Evolutionary conservation across 1,140 invertebrate species (phyloP), one percentile per base, ranked within the genome.

Genomic region (Drosophila pachea): DNA sequence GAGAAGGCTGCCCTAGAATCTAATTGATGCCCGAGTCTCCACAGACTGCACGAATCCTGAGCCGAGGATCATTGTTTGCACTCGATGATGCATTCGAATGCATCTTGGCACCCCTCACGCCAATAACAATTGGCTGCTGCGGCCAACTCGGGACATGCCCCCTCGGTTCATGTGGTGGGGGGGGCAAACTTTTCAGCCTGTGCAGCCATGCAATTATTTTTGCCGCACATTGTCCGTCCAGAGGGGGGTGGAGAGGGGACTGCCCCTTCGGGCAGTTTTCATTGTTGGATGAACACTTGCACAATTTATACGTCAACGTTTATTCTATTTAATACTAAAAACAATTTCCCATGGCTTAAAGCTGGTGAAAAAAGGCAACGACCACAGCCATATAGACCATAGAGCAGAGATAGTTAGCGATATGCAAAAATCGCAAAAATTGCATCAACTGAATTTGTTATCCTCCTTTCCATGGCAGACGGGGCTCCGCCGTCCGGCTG

Each of bases 251-350:
- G n/a, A 31, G 12, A 7, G 9, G 6, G 7, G 22, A n/a, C 29
- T 33, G 12, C 54, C 53, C 33, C 7, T 32, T 58, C 60, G 55
- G 54, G 31, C 66, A 60, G 61, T 74, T 82, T 79, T 63, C 22
- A 86, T 71, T 76, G 81, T 86, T 86, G 79, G 66, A 65, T 74
- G 76, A 76, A 74, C 79, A 84, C 75, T 83, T 84, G 54, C 72
- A 84, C 79, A 84, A 84, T 84, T 78, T 79, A 76, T 79, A 74
- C 81, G 81, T 76, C 81, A 84, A 84, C 73, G 66, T 86, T 84
- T 78, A 79, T 84, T 84, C 74, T 71, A 86, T 86, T 84, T 84
- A 84, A 79, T 86, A 79, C 56, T 54, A 50, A 84, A 84, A 86
- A 84, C 79, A 86, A 86, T 84, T 79, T 86, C 60, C 73, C 60